Base-by-base conservation (phyloP, 1,140 invertebrate genomes). In the Phenacoccus solenopsis region DNA sequence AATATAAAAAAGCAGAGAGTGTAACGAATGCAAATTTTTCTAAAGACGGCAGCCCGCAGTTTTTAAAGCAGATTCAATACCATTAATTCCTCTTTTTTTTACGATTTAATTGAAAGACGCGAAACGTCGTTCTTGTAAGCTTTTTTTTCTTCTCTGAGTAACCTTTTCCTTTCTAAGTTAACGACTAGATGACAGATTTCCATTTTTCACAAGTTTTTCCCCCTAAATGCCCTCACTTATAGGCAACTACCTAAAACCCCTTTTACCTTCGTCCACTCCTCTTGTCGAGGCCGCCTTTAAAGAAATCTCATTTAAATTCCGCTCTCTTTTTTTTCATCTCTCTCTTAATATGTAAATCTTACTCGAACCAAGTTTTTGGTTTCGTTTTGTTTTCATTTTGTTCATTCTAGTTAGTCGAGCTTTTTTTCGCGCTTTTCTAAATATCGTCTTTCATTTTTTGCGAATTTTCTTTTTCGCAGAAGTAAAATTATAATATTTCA, bases 351-450 rank as follows among this genome's bases (percentile, higher is more conserved):
- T 64, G 59, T 64, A 64, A 64, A 64, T 64, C 59, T 64, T 64
- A 64, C 59, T 49, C 59, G 59, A 64, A 64, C 59, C 22, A 64
- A 64, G 59, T 64, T 64, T 24, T 64, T 64, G 59, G 59, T 64
- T 64, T 64, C 59, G 59, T 64, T 64, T 64, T 64, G 59, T 64
- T 64, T 64, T 64, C 59, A 64, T 64, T 64, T 64, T 64, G 59
- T 64, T 64, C 59, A 24, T 24, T 64, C 5, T 25, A 27, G 9
- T 27, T 25, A 24, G 12, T 64, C 16, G 22, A 4, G 4, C 16
- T 64, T 25, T 25, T 64, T 64, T 64, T 27, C 5, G 20, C 7
- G 56, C 20, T n/a, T 64, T 64, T 27, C 16, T 64, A 64, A 24
- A 25, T 64, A 24, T 64, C 7, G 22, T 64, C 7, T 7, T 64